phyloP scores from a whole-genome alignment of 1,140 invertebrate species.

The Yoshiicerus persimilis region DNA sequence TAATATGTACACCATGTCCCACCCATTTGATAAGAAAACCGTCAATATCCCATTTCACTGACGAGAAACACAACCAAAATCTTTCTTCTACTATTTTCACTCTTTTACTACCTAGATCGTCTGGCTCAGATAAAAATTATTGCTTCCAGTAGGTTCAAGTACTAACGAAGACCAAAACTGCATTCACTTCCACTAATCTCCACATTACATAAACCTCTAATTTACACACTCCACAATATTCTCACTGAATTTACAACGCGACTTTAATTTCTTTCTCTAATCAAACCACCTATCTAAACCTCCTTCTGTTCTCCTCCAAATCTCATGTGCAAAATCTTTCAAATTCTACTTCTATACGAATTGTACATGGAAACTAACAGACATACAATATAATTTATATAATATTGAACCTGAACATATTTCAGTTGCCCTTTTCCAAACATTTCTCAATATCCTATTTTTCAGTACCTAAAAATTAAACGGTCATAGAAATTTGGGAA shows the following conservation, averaged over 20 bases:
- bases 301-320: no score
- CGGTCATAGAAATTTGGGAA: no score
- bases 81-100: neutral
- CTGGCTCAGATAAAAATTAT: neutral
- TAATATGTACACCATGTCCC: neutral
- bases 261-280: neutral
- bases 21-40: constrained; percentile 2
- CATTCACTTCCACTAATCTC: neutral
- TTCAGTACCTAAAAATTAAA: no score
- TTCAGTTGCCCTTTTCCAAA: no score
- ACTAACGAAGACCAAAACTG: neutral
- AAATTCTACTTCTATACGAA: no score
- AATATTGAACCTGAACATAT: no score
- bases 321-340: no score
- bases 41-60: constrained; percentile 8
- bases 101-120: neutral
- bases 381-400: no score
- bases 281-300: neutral
- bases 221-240: neutral
- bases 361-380: no score
- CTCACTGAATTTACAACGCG: no score
- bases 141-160: neutral
- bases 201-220: neutral
- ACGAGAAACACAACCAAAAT: neutral
- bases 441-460: no score